These are phyloP conservation scores for Cheilosia soror DNA, from an alignment of 2,888 invertebrate genomes.

Conservation along the genomic window DNA sequence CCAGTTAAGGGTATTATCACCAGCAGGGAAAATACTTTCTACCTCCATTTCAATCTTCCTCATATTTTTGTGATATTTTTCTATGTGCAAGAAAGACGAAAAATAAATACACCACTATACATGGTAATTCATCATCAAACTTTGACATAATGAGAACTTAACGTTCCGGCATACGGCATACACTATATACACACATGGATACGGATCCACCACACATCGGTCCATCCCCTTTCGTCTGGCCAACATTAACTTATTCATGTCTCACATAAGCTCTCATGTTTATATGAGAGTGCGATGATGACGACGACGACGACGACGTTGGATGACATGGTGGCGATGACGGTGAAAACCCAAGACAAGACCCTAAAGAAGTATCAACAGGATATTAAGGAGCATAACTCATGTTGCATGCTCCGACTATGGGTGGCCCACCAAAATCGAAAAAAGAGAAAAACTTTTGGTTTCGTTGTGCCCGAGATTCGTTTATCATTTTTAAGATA, in stretches of 20 bases:
- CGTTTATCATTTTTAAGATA: conserved; percentile 66
- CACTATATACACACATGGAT: too few relatives aligned
- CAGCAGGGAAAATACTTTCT: neutral
- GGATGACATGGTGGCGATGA: conserved; percentile 64
- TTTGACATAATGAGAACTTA: conserved; percentile 73
- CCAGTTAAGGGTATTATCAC: conserved; percentile 4
- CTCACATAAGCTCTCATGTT: conserved; percentile 64
- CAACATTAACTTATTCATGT: conserved; percentile 62
- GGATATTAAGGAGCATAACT: conserved; percentile 71
- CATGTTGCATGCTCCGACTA: conserved; percentile 36
- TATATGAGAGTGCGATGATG: conserved; percentile 44
- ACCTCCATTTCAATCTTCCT: conserved; percentile 5
- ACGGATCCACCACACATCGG: neutral
- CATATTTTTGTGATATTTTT: conserved; percentile 13
- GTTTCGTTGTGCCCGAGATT: conserved; percentile 52
- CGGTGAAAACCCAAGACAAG: conserved; percentile 66
- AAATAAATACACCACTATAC: conserved; percentile 62
- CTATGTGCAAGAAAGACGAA: neutral
- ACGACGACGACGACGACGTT: conserved; percentile 54
- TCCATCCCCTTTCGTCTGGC: conserved; percentile 23
- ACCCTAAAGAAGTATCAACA: conserved; percentile 67
- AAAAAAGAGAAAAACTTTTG: conserved; percentile 32
- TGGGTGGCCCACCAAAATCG: conserved; percentile 22
- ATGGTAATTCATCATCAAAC: conserved; percentile 72
- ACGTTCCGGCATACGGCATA: neutral